Evolutionary conservation across 2,113 vertebrate species (phyloP).

Genomic region (Nothocercus julius): DNA sequence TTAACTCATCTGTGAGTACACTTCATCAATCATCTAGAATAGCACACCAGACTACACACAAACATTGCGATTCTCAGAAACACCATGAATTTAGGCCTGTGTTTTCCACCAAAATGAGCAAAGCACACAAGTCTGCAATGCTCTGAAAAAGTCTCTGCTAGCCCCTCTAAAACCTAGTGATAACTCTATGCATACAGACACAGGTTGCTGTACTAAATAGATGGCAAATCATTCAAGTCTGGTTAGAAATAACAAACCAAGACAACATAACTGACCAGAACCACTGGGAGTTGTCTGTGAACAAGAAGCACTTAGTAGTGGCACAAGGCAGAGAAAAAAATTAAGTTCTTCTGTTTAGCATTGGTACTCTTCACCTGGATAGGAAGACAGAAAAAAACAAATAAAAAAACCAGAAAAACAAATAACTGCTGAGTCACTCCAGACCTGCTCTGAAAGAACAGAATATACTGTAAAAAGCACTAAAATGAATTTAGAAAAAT

Average conservation of each 20-base stretch:
- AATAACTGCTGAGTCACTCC: constrained; percentile 74
- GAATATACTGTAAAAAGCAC: constrained; percentile 85
- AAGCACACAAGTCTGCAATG: accelerated
- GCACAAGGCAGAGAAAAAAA: neutral
- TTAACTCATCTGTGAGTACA: neutral
- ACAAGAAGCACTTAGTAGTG: neutral
- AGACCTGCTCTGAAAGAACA: constrained; percentile 81
- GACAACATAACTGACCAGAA: constrained; percentile 32
- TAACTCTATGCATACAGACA: neutral
- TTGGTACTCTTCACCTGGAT: constrained; percentile 66
- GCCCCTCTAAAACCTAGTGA: neutral
- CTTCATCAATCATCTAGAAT: neutral
- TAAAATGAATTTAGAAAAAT: constrained; percentile 82
- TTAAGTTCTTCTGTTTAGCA: constrained; percentile 31
- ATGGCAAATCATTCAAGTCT: constrained; percentile 22
- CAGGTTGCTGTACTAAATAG: neutral
- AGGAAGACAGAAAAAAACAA: constrained; percentile 54
- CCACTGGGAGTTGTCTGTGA: neutral
- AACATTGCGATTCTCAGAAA: neutral
- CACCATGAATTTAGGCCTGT: neutral
- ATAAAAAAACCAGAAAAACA: constrained; percentile 78
- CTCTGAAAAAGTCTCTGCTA: neutral
- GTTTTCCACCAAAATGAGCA: neutral
- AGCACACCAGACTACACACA: neutral
- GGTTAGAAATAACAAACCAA: constrained; percentile 40